Evolutionary conservation across 2,797 vertebrate genomes (phyloP).

Genomic region (Megalops cyprinoides): DNA sequence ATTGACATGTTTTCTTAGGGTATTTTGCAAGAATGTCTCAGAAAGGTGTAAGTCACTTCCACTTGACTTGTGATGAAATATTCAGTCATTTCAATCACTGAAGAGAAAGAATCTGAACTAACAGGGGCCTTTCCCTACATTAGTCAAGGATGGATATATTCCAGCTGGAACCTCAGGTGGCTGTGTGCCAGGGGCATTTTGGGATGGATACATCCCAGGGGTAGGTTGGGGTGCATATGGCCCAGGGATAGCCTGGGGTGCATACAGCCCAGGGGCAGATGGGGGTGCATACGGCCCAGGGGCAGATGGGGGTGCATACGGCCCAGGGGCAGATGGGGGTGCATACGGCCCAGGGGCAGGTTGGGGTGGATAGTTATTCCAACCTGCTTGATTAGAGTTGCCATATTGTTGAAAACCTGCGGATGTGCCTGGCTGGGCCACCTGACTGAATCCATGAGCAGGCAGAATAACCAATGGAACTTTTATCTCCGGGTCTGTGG

Average conservation of each 20-base stretch:
- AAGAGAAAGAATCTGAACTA: too few species aligned
- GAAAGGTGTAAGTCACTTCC: too few species aligned
- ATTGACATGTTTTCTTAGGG: too few species aligned
- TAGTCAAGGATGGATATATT: constrained; percentile 6
- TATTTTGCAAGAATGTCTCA: too few species aligned
- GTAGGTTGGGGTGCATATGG: neutral
- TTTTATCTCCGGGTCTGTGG: constrained; percentile 25
- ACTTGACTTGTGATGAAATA: too few species aligned
- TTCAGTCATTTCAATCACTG: too few species aligned
- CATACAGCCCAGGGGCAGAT: neutral
- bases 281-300: neutral
- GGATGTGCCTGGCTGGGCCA: neutral
- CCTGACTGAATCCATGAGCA: neutral
- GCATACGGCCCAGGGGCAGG: neutral
- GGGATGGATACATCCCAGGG: neutral
- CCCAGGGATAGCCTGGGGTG: neutral
- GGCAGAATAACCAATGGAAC: constrained; percentile 30
- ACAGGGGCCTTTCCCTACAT: neutral
- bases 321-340: neutral
- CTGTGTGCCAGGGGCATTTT: neutral
- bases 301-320: neutral
- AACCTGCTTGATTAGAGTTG: neutral
- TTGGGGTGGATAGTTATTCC: neutral
- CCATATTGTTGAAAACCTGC: neutral
- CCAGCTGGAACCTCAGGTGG: neutral